Percentiles rank a stretch among this genome's conserved stretches.
Evolutionary conservation across 1,140 invertebrate genomes (phyloP).

Genomic region (Drosophila yakuba): DNA sequence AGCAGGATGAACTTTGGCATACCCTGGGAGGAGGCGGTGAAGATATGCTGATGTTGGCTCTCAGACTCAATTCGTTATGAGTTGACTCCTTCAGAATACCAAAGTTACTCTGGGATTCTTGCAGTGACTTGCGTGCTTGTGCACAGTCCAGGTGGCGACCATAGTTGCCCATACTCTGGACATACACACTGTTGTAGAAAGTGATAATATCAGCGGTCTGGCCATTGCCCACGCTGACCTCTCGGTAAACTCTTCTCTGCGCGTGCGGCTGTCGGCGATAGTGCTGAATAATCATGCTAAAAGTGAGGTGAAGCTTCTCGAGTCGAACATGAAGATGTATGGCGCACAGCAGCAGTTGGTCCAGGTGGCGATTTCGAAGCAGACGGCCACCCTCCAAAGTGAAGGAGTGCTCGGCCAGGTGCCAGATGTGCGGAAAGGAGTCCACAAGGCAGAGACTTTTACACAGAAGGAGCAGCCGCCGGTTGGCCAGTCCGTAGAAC

Average conservation of each 20-base stretch:
- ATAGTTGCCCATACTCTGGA: conserved; percentile 41
- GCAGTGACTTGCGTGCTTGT: neutral
- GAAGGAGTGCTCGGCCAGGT: conserved; percentile 96
- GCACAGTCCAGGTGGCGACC: conserved; percentile 12
- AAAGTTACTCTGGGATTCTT: neutral
- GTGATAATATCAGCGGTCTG: conserved; percentile 45
- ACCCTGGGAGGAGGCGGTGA: conserved; percentile 12
- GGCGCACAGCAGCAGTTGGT: conserved; percentile 98
- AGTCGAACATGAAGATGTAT: conserved; percentile 97
- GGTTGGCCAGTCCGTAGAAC: conserved; percentile 96
- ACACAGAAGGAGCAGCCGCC: conserved; percentile 95
- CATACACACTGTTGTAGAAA: conserved; percentile 61
- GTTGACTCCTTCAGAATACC: conserved; percentile 4
- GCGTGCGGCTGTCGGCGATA: conserved; percentile 96
- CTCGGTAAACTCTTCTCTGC: conserved; percentile 94
- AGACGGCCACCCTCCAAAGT: conserved; percentile 87
- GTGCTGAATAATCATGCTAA: conserved; percentile 96
- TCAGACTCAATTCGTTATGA: neutral
- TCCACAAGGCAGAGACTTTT: conserved; percentile 90
- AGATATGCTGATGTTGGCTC: conserved; percentile 20
- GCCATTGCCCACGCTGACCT: conserved; percentile 88
- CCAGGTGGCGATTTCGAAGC: conserved; percentile 95
- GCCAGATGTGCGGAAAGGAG: conserved; percentile 95
- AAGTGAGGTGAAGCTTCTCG: conserved; percentile 86
- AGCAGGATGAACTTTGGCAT: conserved; percentile 18